A percentile compares a stretch with the other conserved stretches of the same genome.
Conservation (phyloP, 2,888 invertebrate genomes). For the Pterobdella sp. region DNA sequence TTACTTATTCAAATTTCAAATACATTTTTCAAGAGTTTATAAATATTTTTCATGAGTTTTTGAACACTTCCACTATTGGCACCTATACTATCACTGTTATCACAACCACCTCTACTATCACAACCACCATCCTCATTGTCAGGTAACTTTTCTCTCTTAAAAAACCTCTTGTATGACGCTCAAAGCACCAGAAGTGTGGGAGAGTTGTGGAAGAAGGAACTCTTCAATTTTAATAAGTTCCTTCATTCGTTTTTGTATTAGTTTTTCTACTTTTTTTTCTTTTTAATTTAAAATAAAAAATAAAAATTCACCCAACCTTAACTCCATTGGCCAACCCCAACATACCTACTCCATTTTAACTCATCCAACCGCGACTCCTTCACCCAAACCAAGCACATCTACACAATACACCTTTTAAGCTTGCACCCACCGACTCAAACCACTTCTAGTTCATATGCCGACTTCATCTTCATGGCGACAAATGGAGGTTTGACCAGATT, state of each 20-base stretch:
- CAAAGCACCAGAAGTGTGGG: constrained; percentile 3
- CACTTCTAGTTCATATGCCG: too few relatives aligned
- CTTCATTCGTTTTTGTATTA: too few relatives aligned
- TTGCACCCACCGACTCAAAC: not conserved
- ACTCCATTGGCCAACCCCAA: not conserved
- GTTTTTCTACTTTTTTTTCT: too few relatives aligned
- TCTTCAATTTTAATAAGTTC: not conserved
- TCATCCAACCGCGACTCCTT: not conserved
- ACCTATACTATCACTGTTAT: too few relatives aligned
- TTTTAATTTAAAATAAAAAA: too few relatives aligned
- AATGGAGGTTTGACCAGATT: not conserved
- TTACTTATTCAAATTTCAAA: too few relatives aligned
- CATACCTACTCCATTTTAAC: not conserved
- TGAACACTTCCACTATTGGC: too few relatives aligned
- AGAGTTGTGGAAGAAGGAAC: constrained; percentile 23
- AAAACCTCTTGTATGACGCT: constrained; percentile 24
- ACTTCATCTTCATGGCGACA: constrained; percentile 4
- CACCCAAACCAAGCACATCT: not conserved
- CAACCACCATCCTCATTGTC: too few relatives aligned
- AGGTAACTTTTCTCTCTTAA: constrained; percentile 20
- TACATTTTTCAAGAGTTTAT: too few relatives aligned
- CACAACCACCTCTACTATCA: too few relatives aligned
- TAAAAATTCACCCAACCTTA: not conserved
- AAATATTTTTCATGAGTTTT: too few relatives aligned
- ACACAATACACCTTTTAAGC: not conserved